Base-by-base conservation (phyloP, 2,797 vertebrate species). In the Acipenser oxyrinchus region DNA sequence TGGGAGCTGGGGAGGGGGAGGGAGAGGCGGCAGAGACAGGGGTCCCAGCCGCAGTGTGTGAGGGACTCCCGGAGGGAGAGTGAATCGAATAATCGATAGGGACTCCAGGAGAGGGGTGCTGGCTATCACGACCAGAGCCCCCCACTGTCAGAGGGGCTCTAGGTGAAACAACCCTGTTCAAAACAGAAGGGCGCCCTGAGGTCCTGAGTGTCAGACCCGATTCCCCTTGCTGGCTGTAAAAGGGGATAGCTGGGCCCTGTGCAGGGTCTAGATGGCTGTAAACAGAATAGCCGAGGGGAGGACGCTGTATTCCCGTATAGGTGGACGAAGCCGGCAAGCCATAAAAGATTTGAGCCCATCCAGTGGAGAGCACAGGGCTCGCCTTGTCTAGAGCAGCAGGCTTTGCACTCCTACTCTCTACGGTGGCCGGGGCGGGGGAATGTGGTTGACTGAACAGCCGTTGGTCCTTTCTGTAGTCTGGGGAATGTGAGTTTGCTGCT, bases 271-370 rank as follows among this genome's bases (percentile, higher is more conserved):
- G 63, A 37, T 50, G 37, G 10, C 60, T 65, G 12, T 63, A 66
- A 63, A 71, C 48, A 11, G 69, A 9, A 7, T 70, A 67, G 5
- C 78, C 65, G 71, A 79, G 51, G 76, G 76, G 68, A 78, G 70
- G 50, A 59, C 67, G 71, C 15, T 72, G 69, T 18, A 70, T 70
- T 51, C 69, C 65, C 58, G 75, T 76, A 67, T 78, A 37, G 23
- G 23, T 37, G 23, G 23, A 83, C 63, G 82, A 79, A 1, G 87
- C 84, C 72, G 85, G 85, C 70, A 88, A 68, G 48, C 88, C 84
- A 74, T 90, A 90, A 74, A 88, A 89, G 67, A 89, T 85, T 70
- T 91, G 89, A 70, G 87, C 86, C 71, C 87, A 85, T 60, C 85
- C 71, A 67, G 82, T 72, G 65, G 83, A 79, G 62, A 71, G 73